Conservation (phyloP, 2,888 invertebrate genomes). For the Caenorhabditis sulstoni region DNA sequence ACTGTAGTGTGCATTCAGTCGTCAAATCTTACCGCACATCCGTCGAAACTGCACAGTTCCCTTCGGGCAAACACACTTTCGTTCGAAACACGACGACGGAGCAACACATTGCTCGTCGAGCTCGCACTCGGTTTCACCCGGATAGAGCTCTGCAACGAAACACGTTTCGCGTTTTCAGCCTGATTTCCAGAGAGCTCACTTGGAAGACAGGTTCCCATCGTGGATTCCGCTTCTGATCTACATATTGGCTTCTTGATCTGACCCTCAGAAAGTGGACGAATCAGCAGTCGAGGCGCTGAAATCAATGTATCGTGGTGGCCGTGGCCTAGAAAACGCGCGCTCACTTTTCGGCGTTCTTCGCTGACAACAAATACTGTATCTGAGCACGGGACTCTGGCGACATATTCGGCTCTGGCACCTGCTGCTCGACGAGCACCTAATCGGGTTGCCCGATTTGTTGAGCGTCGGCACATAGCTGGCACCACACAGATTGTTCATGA, state of each 20-base stretch:
- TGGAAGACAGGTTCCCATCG: constrained; percentile 35
- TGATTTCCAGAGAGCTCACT: constrained; percentile 11
- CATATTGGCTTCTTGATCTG: constrained; percentile 41
- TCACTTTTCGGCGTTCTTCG: constrained; percentile 19
- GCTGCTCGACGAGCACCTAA: constrained; percentile 65
- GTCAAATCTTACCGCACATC: constrained; percentile 57
- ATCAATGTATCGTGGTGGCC: neutral
- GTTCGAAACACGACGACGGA: constrained; percentile 69
- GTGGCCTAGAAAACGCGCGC: constrained; percentile 2
- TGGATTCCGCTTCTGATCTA: constrained; percentile 29
- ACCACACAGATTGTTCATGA: constrained; percentile 62
- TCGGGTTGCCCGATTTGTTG: constrained; percentile 65
- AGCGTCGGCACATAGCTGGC: constrained; percentile 53
- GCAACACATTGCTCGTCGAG: constrained; percentile 64
- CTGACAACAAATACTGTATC: constrained; percentile 71
- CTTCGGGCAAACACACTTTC: constrained; percentile 69
- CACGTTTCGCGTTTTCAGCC: too few relatives aligned
- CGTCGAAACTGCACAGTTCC: constrained; percentile 62
- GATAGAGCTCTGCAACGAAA: constrained; percentile 54
- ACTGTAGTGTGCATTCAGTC: too few relatives aligned
- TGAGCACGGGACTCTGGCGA: constrained; percentile 65
- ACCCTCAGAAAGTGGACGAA: constrained; percentile 35
- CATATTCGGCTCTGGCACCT: constrained; percentile 68
- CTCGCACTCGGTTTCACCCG: constrained; percentile 69
- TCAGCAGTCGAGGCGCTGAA: constrained; percentile 25